A percentile compares a stretch with the other conserved stretches of the same genome.
Conservation (phyloP, 2,888 invertebrate species). For the Andricus curvator region DNA sequence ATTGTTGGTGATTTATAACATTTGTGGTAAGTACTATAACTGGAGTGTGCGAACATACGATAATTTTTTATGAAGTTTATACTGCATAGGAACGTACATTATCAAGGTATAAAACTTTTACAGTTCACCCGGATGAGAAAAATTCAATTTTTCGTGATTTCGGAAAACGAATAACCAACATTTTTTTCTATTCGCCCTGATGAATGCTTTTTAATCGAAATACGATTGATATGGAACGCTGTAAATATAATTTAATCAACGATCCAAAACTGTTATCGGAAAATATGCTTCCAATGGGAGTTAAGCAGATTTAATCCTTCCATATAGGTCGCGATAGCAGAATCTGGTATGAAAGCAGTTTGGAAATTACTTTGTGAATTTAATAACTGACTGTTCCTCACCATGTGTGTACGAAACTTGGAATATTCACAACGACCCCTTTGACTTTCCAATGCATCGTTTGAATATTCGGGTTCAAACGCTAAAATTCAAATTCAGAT, state of each 20-base stretch:
- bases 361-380: slow-evolving; percentile 9
- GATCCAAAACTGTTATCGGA: background rate
- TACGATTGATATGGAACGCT: background rate
- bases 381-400: slow-evolving; percentile 9
- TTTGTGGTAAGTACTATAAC: no score
- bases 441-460: slow-evolving; percentile 18
- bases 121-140: no score
- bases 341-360: background rate
- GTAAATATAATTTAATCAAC: background rate
- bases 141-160: no score
- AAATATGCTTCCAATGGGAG: background rate
- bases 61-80: no score
- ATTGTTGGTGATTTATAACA: no score
- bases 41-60: no score
- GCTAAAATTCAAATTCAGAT: slow-evolving; percentile 18
- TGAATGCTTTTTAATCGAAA: background rate
- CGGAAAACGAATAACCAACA: no score
- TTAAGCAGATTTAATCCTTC: background rate
- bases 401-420: background rate
- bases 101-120: no score
- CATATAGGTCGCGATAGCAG: background rate
- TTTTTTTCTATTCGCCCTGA: no score
- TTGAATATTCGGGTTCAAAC: slow-evolving; percentile 31
- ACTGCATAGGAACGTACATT: no score
- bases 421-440: background rate